phyloP scores from a whole-genome alignment of 2,888 invertebrate species.

The Mesodorylaimus sp. region DNA sequence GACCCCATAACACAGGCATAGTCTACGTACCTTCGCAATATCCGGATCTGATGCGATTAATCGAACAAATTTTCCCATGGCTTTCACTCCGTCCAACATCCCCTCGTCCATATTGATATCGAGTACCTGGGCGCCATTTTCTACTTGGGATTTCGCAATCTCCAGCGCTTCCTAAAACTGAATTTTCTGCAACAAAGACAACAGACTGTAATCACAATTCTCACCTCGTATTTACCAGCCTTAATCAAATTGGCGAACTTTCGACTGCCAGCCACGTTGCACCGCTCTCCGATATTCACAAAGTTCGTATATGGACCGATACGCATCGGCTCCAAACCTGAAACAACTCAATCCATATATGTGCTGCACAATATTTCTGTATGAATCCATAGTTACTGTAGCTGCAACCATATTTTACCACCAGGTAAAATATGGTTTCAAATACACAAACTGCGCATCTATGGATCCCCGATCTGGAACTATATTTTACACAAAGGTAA shows the following conservation, averaged over 20 bases:
- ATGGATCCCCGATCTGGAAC: too few species aligned
- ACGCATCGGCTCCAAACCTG: constrained; percentile 39
- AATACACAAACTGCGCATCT: too few species aligned
- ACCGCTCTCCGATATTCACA: constrained; percentile 44
- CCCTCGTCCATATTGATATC: constrained; percentile 46
- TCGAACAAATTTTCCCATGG: constrained; percentile 41
- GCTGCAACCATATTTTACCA: too few species aligned
- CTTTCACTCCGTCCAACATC: constrained; percentile 38
- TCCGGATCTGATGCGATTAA: constrained; percentile 42
- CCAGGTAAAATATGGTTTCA: too few species aligned
- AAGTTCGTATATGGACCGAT: constrained; percentile 39
- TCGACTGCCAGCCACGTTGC: constrained; percentile 43
- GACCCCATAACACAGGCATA: too few species aligned
- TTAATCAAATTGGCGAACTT: constrained; percentile 39
- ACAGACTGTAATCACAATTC: constrained; percentile 8
- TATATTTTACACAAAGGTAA: too few species aligned
- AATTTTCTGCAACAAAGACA: constrained; percentile 5
- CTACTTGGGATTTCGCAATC: constrained; percentile 41
- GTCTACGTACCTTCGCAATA: constrained; percentile 39
- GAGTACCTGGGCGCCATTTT: constrained; percentile 42
- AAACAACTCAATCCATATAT: constrained; percentile 3
- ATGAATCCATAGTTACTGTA: neutral
- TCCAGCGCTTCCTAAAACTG: constrained; percentile 36
- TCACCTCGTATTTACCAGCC: constrained; percentile 38
- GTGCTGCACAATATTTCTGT: constrained; percentile 9